Evolutionary conservation across 2,113 vertebrate species (phyloP).

Genomic region (Myrmophylax atrothorax): DNA sequence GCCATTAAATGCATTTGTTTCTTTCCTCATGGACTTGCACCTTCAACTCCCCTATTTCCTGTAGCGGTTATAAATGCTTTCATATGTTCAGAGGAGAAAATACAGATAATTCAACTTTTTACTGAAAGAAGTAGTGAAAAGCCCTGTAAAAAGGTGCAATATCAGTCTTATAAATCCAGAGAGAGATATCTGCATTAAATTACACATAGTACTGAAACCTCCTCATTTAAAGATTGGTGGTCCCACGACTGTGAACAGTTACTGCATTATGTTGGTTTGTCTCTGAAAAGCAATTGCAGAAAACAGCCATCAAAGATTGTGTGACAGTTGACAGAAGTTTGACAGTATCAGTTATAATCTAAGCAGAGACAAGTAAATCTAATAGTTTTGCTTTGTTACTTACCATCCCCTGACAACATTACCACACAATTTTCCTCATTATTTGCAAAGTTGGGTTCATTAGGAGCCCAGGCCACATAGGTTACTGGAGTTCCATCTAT

Average conservation of each 20-base stretch:
- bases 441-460: slow-evolving; percentile 93
- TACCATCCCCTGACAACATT: slow-evolving; percentile 45
- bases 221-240: neutral
- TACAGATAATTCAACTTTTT: neutral
- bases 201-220: neutral
- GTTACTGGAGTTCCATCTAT: slow-evolving; percentile 85
- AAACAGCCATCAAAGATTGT: neutral
- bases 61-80: neutral
- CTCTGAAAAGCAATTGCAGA: neutral
- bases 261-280: neutral
- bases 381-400: neutral
- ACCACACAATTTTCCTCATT: slow-evolving; percentile 93
- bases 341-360: neutral
- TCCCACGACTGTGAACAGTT: neutral
- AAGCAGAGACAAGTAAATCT: neutral
- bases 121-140: neutral
- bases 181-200: neutral
- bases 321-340: neutral
- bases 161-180: neutral
- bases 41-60: neutral
- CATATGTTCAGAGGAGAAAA: neutral
- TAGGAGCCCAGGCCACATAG: slow-evolving; percentile 86
- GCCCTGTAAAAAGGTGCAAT: neutral
- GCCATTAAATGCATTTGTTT: neutral
- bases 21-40: neutral